These are phyloP conservation scores for Danio kyathit DNA, from an alignment of 2,797 vertebrate species.

Conservation along the genomic window DNA sequence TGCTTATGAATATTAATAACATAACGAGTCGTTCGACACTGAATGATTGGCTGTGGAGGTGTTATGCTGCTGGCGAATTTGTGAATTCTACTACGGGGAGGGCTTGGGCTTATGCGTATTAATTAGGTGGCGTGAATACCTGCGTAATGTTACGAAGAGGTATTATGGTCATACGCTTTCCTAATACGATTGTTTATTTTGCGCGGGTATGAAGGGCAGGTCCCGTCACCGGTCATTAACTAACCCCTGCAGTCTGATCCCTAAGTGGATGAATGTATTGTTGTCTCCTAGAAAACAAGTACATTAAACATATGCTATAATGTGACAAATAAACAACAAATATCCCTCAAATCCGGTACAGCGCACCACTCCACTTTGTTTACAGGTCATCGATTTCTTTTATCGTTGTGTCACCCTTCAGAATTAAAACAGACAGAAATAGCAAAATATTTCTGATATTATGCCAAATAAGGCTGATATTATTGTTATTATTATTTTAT, in stretches of 20 bases:
- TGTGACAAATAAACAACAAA: neutral
- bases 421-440: neutral
- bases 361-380: neutral
- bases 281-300: neutral
- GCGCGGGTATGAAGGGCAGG: no score
- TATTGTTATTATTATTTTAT: neutral
- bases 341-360: neutral
- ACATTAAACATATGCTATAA: neutral
- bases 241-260: neutral
- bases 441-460: neutral
- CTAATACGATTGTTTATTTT: neutral
- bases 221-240: neutral
- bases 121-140: neutral
- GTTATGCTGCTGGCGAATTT: neutral
- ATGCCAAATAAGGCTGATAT: neutral
- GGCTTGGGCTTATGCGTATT: neutral
- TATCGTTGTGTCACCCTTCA: neutral
- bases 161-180: neutral
- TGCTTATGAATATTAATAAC: slow-evolving; percentile 21
- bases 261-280: no score
- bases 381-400: neutral
- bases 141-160: neutral
- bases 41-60: neutral
- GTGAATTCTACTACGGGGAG: neutral
- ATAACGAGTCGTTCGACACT: neutral